Percentiles rank a stretch among this genome's conserved stretches.
These are phyloP conservation scores for Conops quadrifasciatus DNA, from an alignment of 2,888 invertebrate species.

Conservation along the genomic window DNA sequence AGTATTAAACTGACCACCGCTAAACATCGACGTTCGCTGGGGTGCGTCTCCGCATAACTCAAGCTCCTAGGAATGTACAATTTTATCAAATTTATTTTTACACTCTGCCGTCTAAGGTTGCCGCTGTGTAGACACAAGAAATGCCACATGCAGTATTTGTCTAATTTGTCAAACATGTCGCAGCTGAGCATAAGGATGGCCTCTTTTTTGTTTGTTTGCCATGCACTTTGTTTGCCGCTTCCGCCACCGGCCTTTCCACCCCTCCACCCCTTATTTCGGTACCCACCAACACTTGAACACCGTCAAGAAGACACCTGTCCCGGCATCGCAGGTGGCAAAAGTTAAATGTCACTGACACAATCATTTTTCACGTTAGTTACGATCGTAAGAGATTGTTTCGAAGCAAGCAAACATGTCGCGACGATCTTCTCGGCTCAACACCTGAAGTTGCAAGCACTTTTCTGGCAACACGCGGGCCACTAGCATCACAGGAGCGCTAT, in stretches of 20 bases:
- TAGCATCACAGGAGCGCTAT: background rate
- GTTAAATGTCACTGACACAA: conserved; percentile 49
- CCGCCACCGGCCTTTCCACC: background rate
- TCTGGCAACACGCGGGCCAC: conserved; percentile 39
- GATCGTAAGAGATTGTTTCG: conserved; percentile 34
- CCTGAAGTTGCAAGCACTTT: conserved; percentile 46
- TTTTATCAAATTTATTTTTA: conserved; percentile 6
- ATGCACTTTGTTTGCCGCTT: background rate
- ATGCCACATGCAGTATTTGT: conserved; percentile 13
- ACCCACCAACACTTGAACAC: background rate
- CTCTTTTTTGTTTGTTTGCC: background rate
- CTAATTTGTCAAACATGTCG: conserved; percentile 33
- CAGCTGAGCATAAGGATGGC: conserved; percentile 28
- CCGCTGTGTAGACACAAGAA: background rate
- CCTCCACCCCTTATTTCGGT: too few relatives aligned
- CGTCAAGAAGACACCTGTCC: background rate
- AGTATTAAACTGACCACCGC: conserved; percentile 11
- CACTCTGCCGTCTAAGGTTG: background rate
- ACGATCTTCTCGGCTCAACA: conserved; percentile 44
- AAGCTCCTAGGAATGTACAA: conserved; percentile 3
- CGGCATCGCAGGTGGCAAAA: background rate
- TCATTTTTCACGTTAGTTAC: conserved; percentile 44
- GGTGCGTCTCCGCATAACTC: conserved; percentile 30
- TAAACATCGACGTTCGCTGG: conserved; percentile 28
- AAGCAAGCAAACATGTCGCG: conserved; percentile 44